Conservation (phyloP, 2,797 vertebrate genomes). For the Psittacula derbiana region DNA sequence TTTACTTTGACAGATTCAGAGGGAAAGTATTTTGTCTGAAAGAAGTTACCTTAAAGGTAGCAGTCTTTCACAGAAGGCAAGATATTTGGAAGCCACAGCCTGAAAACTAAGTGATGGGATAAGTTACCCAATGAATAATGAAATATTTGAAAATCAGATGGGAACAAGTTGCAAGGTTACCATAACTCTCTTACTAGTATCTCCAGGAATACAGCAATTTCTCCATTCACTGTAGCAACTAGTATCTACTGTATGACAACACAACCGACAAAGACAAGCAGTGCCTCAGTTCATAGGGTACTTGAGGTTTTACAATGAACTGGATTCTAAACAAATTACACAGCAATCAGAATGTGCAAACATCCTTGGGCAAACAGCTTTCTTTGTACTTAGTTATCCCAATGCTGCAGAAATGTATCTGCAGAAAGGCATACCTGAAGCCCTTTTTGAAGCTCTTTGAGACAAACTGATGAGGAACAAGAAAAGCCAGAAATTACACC, state of each 20-base stretch:
- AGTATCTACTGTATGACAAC: not conserved
- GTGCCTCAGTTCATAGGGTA: not conserved
- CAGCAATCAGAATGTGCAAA: not conserved
- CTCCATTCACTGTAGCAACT: not conserved
- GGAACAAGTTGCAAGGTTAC: not conserved
- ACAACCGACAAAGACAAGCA: not conserved
- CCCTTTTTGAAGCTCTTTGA: not conserved
- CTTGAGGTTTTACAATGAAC: not conserved
- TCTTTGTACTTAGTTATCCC: not conserved
- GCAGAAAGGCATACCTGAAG: not conserved
- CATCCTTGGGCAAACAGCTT: not conserved
- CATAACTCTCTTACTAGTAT: not conserved
- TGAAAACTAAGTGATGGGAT: not conserved
- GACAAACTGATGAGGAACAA: not conserved
- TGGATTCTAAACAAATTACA: not conserved
- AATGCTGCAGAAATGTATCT: not conserved
- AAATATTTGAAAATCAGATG: not conserved
- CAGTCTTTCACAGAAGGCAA: not conserved
- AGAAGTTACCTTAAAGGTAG: not conserved
- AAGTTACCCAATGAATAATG: not conserved
- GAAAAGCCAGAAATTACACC: not conserved
- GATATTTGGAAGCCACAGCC: not conserved
- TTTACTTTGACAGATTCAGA: not conserved
- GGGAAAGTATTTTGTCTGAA: not conserved
- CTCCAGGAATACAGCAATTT: not conserved